A percentile compares a stretch with the other conserved stretches of the same genome.
phyloP scores from a whole-genome alignment of 2,888 invertebrate genomes.

The Mactromeris polynyma region DNA sequence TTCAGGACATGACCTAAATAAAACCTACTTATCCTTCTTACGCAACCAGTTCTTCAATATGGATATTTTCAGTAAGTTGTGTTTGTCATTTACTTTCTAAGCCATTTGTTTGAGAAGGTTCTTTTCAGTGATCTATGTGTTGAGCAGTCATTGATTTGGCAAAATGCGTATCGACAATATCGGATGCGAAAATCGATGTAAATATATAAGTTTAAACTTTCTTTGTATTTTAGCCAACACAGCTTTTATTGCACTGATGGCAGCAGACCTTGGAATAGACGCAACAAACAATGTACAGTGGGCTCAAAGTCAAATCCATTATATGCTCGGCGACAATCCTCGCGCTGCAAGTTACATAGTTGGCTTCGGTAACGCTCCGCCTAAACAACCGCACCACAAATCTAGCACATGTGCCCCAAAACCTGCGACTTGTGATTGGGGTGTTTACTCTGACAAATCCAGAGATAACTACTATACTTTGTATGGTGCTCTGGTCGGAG shows the following conservation, averaged over 20 bases:
- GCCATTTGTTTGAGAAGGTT: too few relatives aligned
- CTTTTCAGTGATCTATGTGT: too few relatives aligned
- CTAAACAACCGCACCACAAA: constrained; percentile 78
- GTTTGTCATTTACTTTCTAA: too few relatives aligned
- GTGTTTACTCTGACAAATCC: background rate
- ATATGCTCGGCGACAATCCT: constrained; percentile 73
- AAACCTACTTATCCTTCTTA: too few relatives aligned
- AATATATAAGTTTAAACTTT: background rate
- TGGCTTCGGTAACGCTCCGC: constrained; percentile 79
- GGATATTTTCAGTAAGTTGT: too few relatives aligned
- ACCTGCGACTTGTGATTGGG: constrained; percentile 23
- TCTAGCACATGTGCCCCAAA: constrained; percentile 23
- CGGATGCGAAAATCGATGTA: too few relatives aligned
- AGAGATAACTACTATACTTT: constrained; percentile 77
- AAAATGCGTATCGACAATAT: background rate
- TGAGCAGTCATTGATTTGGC: too few relatives aligned
- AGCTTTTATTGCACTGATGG: constrained; percentile 75
- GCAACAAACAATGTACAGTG: constrained; percentile 59
- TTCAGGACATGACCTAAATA: too few relatives aligned
- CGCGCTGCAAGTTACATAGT: constrained; percentile 77
- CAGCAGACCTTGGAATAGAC: constrained; percentile 75
- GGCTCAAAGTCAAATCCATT: constrained; percentile 79
- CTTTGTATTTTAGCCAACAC: constrained; percentile 71
- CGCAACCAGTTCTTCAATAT: too few relatives aligned
- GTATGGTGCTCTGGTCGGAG: constrained; percentile 84